Evolutionary conservation across 2,888 invertebrate species (phyloP).

Genomic region (Lordiphosa andalusiaca): DNA sequence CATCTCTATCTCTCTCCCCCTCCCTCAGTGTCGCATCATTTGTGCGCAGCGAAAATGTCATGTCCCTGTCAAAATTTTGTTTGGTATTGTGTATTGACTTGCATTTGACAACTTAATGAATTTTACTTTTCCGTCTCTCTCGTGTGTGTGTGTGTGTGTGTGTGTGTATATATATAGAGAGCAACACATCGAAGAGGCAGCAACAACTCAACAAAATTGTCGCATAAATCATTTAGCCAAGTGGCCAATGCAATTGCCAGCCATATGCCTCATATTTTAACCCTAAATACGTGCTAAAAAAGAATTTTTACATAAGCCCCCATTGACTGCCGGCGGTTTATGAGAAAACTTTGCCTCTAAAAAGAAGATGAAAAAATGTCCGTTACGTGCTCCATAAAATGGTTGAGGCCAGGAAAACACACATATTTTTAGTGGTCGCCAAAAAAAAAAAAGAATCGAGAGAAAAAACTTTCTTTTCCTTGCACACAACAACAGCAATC

Average conservation of each 20-base stretch:
- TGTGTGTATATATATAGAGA: no score
- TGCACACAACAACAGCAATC: constrained; percentile 31
- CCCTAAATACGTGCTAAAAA: constrained; percentile 19
- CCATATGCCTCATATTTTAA: constrained; percentile 23
- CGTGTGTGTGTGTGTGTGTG: no score
- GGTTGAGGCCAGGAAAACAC: constrained; percentile 21
- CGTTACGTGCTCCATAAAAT: constrained; percentile 56
- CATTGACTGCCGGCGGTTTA: constrained; percentile 39
- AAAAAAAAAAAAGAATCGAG: no score
- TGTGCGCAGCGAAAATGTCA: constrained; percentile 41
- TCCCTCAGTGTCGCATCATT: constrained; percentile 13
- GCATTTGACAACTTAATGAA: constrained; percentile 74
- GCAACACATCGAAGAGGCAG: constrained; percentile 1
- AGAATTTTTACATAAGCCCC: constrained; percentile 33
- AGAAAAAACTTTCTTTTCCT: constrained; percentile 54
- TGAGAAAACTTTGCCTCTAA: constrained; percentile 58
- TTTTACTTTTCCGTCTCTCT: constrained; percentile 37
- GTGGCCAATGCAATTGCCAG: constrained; percentile 15
- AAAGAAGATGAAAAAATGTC: constrained; percentile 40
- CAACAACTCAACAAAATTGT: constrained; percentile 1
- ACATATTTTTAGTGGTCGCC: constrained; percentile 46
- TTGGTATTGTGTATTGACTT: constrained; percentile 71
- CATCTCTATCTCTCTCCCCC: no score
- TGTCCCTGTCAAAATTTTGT: constrained; percentile 55
- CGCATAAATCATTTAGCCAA: constrained; percentile 2